Evolutionary conservation across 2,797 vertebrate genomes (phyloP).

Genomic region (Lacerta bilineata): DNA sequence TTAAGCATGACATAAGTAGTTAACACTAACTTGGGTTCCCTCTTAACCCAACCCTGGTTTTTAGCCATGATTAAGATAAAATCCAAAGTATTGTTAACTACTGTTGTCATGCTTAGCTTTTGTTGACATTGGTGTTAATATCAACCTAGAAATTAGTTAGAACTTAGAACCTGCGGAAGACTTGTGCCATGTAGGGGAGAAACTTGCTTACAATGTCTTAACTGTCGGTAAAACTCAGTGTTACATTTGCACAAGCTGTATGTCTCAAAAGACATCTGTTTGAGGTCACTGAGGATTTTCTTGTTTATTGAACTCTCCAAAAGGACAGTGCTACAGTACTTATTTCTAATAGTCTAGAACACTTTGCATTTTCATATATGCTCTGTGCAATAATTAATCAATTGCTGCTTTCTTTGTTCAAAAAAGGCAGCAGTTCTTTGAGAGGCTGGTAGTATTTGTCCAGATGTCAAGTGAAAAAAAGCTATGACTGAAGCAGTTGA

Average conservation of each 20-base stretch:
- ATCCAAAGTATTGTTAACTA: background rate
- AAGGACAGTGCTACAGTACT: background rate
- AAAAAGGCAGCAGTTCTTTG: constrained; percentile 3
- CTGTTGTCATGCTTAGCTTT: background rate
- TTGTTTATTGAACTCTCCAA: no score
- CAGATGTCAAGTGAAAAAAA: background rate
- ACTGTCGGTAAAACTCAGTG: background rate
- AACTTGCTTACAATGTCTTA: background rate
- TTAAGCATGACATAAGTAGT: background rate
- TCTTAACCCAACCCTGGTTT: background rate
- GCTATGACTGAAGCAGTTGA: constrained; percentile 2
- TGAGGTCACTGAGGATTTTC: no score
- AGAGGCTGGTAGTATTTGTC: constrained; percentile 15
- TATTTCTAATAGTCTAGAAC: background rate
- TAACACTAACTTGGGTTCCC: background rate
- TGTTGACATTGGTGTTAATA: background rate
- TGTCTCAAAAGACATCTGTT: background rate
- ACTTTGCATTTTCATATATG: background rate
- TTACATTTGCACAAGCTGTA: background rate
- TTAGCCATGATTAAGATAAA: background rate
- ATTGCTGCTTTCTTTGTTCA: background rate
- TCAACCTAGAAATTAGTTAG: background rate
- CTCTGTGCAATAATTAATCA: background rate
- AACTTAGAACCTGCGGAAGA: background rate
- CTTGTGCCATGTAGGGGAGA: background rate